Evolutionary conservation across 2,888 invertebrate species (phyloP), one percentile per base, ranked within the genome.

Genomic region (Dendrolimus houi): DNA sequence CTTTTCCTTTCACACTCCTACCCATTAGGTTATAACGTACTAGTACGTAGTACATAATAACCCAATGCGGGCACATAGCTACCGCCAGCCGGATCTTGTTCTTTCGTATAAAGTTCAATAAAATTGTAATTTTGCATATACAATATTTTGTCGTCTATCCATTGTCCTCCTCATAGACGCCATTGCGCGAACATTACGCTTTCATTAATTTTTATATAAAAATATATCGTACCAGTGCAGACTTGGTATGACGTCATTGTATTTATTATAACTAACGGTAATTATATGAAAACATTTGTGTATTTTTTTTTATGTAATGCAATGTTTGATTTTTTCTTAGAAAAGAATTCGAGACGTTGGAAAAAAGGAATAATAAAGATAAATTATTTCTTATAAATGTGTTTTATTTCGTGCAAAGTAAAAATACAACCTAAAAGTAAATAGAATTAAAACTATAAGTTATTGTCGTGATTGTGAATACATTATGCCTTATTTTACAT

Each of bases 251-350:
- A 63, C 66, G 70, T 75, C 74, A 75, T 81, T 82, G 81, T 85
- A 81, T 81, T 77, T 81, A 82, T 77, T 81, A 82, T 82, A 81
- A 71, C 71, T 47, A 47, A 47, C 47, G 9, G 81, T 84, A 82
- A 77, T 77, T 71, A 80, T 84, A 81, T 81, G 75, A 82, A 75
- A 80, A 85, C 78, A 85, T 85, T 87, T 87, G 86, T 89, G 87
- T 90, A 88, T 86, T 89, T 87, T 66, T 85, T 88, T 89, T 83
- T 76, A 86, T 89, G 89, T 90, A 87, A 87, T 87, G 83, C 86
- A 79, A 88, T 87, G 83, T 87, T 89, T 88, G 86, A 85, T 88
- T 89, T 83, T 29, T 83, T 85, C 84, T 87, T 88, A 89, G 87
- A 84, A 84, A 85, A 85, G 83, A 88, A 83, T 83, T 87, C 82